Evolutionary conservation across 1,140 invertebrate species (phyloP).

Genomic region (Pseudoatta argentina): DNA sequence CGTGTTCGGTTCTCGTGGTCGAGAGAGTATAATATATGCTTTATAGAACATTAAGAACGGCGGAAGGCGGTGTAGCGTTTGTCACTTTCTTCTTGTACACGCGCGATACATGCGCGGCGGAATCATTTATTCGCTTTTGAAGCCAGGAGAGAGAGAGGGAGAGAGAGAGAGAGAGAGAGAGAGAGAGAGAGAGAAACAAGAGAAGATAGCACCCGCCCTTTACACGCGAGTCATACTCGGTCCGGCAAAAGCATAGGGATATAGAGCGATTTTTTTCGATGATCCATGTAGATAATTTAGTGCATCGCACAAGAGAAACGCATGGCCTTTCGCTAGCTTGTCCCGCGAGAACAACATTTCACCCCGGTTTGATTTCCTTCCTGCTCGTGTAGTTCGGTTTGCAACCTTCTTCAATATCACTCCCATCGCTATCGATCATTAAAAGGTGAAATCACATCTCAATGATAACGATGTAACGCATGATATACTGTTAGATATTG

Average conservation of each 20-base stretch:
- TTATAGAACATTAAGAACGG: conserved; percentile 51
- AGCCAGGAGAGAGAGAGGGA: conserved; percentile 27
- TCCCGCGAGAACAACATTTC: conserved; percentile 65
- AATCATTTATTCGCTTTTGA: conserved; percentile 62
- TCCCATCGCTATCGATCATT: conserved; percentile 7
- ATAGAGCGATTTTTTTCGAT: conserved; percentile 53
- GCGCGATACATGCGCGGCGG: not conserved
- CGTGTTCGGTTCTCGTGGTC: conserved; percentile 25
- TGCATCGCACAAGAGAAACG: conserved; percentile 28
- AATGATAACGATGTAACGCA: not conserved
- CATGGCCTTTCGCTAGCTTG: conserved; percentile 4
- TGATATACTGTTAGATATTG: too few species aligned
- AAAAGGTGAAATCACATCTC: not conserved
- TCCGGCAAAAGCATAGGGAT: not conserved
- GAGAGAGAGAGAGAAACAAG: not conserved
- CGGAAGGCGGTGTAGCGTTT: conserved; percentile 43
- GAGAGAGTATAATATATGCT: conserved; percentile 35
- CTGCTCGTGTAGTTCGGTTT: not conserved
- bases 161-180: conserved; percentile 37
- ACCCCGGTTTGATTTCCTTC: conserved; percentile 26
- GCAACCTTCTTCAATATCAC: conserved; percentile 15
- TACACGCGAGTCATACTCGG: conserved; percentile 45
- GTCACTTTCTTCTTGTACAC: conserved; percentile 19
- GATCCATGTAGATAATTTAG: conserved; percentile 56
- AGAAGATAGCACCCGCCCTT: conserved; percentile 42